Base-by-base conservation (phyloP, 1,140 invertebrate genomes). In the Maconellicoccus hirsutus region DNA sequence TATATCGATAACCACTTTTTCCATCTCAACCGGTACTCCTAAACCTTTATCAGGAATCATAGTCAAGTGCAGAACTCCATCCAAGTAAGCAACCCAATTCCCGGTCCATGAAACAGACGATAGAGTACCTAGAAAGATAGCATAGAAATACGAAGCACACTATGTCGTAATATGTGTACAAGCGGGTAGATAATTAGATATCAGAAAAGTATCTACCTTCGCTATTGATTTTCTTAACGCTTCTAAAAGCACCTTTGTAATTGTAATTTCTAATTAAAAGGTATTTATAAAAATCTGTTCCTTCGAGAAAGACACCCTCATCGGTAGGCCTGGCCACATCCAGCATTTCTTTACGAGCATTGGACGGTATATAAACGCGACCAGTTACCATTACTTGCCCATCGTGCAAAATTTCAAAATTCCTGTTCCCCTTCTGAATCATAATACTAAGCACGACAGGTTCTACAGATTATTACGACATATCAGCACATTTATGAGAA, bases 31-130 rank as follows among this genome's bases (percentile, higher is more conserved):
- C 10, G 96, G 96, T 59, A 98, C 79, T 76, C 89, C 89, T 0
- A 98, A 81, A 76, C 89, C 87, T 73, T 87, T 86, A 73, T 86
- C 84, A 39, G 87, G 86, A 21, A 97, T 79, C 73, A 98, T 89
- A 63, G 84, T 86, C 73, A 95, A 93, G 79, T 98, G 95, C 23
- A 98, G 83, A 86, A 98, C 92, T 0, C 92, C 94, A 77, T 98
- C 96, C 76, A 98, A 86, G 79, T 88, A 98, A 14, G 92, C 87
- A 69, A 97, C 86, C 94, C 94, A 98, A 78, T 97, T 91, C 63
- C 87, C 84, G 19, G 84, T 83, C 95, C 95, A 98, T 70, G 84
- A 79, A 33, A 95, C 78, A 75, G 85, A 81, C 12, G 90, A 91
- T 59, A 75, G 76, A 0, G 78, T 78, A 33, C 80, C 81, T 81